Base-by-base conservation (phyloP, 2,113 vertebrate species). In the Perca fluviatilis region DNA sequence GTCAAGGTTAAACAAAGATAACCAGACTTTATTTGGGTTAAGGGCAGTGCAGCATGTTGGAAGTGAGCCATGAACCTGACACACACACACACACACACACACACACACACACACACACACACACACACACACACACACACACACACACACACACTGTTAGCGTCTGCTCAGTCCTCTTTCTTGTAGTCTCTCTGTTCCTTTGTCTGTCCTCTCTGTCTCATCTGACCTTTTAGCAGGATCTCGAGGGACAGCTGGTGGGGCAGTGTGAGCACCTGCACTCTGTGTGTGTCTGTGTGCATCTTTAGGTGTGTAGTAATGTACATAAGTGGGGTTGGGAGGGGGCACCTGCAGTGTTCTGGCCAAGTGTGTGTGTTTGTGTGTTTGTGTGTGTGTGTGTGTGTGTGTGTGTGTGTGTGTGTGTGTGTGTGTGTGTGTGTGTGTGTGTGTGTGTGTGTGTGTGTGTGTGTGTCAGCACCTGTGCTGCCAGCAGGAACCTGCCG, bases 1-100 rank as follows among this genome's bases (percentile, higher is more conserved):
- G 79, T 85, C 82, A 92, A 91, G 91, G 88, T 92, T 90, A 83
- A 86, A 86, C 82, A 89, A 92, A 87, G 87, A 92, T 86, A 87
- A 88, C 57, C 46, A 27, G 86, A 90, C 88, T 82, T 85, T 86
- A 91, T 91, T 90, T 94, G 83, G 88, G 90, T 91, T 91, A 90
- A 91, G 85, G 89, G 77, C 84, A 91, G 78, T 83, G 51, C 77
- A 81, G 80, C 67, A 73, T 74, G 73, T 79, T 91, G 87, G 87
- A 85, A 75, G 72, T 75, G 51, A 92, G 84, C 81, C 86, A 89
- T 64, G 46, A 74, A 74, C 51, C 51, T 77, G 11, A 74, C 60
- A 84, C 82, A 70, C 71, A 77, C 66, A 79, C 73, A 54, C 61
- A 77, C 66, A 79, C 73, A 54, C 61, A 51, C 68, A 80, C 77